A percentile compares a stretch with the other conserved stretches of the same genome.
Evolutionary conservation across 35 echinoderm and acorn worm species (phyloP).

Genomic region (Heliocidaris tuberculata): DNA sequence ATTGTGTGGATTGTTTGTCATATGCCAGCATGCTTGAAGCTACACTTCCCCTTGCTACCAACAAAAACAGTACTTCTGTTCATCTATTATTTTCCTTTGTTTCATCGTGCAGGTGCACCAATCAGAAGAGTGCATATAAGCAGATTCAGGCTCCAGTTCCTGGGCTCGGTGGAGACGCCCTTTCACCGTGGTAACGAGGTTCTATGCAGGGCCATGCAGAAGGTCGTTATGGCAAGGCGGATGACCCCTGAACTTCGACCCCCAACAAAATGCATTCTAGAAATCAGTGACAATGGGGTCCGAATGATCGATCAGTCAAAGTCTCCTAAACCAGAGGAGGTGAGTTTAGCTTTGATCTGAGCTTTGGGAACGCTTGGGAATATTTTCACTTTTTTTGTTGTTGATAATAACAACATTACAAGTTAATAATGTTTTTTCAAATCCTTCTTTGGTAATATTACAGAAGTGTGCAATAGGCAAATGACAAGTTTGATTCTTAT

Average conservation of each 20-base stretch:
- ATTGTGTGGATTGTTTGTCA: too few relatives aligned
- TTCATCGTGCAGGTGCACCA: slow-evolving; percentile 53
- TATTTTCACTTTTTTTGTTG: too few relatives aligned
- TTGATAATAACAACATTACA: too few relatives aligned
- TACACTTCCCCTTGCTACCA: too few relatives aligned
- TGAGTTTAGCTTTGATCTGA: neutral
- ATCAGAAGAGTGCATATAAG: slow-evolving; percentile 68
- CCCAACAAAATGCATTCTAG: slow-evolving; percentile 79
- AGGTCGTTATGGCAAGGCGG: slow-evolving; percentile 88
- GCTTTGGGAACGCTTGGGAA: too few relatives aligned
- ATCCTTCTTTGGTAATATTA: too few relatives aligned
- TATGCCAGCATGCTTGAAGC: neutral
- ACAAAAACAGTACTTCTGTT: neutral
- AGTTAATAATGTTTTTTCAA: too few relatives aligned
- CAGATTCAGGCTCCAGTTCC: slow-evolving; percentile 75
- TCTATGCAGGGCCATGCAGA: slow-evolving; percentile 93
- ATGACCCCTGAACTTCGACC: slow-evolving; percentile 71
- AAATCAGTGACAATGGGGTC: slow-evolving; percentile 94
- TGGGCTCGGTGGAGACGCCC: slow-evolving; percentile 83
- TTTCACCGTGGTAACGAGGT: slow-evolving; percentile 94
- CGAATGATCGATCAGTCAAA: slow-evolving; percentile 88
- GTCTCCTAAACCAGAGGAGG: slow-evolving; percentile 56
- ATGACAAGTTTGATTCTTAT: too few relatives aligned
- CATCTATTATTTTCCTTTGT: neutral
- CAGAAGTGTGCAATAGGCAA: too few relatives aligned